Base-by-base conservation (phyloP, 2,888 invertebrate species). In the Spodoptera littoralis region DNA sequence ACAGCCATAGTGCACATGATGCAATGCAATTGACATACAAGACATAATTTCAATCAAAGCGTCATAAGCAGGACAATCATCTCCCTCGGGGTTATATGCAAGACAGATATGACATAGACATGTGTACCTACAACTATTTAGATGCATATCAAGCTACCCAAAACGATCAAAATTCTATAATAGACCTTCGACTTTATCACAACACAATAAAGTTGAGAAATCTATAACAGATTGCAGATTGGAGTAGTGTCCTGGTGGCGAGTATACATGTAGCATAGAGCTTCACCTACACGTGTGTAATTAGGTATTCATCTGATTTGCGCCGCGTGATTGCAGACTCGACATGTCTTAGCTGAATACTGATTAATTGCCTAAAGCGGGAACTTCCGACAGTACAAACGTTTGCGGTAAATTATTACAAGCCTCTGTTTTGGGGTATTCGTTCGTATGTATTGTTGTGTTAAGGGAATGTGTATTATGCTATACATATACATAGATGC, bases 301-400 rank as follows among this genome's bases (percentile, higher is more conserved):
- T 36, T 48, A 51, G 13, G 11, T 49, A 18, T 56, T 22, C 46
- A 49, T 42, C 50, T 69, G 57, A 58, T 54, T 73, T 60, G 51
- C 43, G 45, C 69, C 48, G 52, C 64, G 48, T 62, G 58, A 70
- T 59, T 71, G 76, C 76, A 63, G 44, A 59, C 55, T 56, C 55
- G 51, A 76, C 71, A 63, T 56, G 59, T 70, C 59, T 71, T 55
- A 27, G 24, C 48, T 59, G 76, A 59, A 76, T 55, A 45, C 47
- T 59, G 52, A 76, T 68, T 58, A 59, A 63, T 67, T 58, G 24
- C 55, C 44, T 24, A 24, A 63, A 57, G 49, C 49, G 12, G 43
- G 50, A 59, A 63, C 42, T 58, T 55, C 63, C 11, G 43, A 56
- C 43, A 13, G 8, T 36, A 64, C 44, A 56, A 75, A 53, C 48